phyloP scores from a whole-genome alignment of 2,888 invertebrate species.

The Trichopria drosophilae region DNA sequence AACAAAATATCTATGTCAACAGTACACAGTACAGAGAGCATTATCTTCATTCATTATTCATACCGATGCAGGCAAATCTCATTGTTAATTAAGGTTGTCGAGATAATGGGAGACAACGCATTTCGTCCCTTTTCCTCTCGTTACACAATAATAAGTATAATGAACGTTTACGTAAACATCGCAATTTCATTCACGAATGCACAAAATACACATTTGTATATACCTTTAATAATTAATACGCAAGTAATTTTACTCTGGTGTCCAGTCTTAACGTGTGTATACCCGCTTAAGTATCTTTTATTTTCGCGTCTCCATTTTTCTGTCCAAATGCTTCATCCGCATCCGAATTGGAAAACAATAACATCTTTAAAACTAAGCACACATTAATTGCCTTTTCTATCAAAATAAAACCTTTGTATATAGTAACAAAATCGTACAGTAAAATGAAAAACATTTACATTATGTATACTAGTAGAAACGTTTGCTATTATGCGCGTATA shows the following conservation, averaged over 20 bases:
- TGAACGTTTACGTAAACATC: slow-evolving; percentile 25
- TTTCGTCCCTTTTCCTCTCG: background rate
- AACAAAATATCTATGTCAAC: slow-evolving; percentile 58
- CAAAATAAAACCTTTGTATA: slow-evolving; percentile 30
- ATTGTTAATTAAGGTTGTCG: slow-evolving; percentile 21
- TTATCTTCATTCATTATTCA: slow-evolving; percentile 7
- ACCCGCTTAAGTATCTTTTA: slow-evolving; percentile 25
- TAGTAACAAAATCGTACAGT: too few relatives aligned
- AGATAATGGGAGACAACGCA: slow-evolving; percentile 18
- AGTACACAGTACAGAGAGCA: slow-evolving; percentile 42
- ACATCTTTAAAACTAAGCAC: slow-evolving; percentile 32
- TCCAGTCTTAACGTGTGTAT: slow-evolving; percentile 45
- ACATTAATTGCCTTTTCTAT: slow-evolving; percentile 27
- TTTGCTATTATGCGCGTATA: too few relatives aligned
- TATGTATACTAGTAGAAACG: too few relatives aligned
- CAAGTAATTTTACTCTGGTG: slow-evolving; percentile 43
- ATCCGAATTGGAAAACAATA: slow-evolving; percentile 26
- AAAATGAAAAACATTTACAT: too few relatives aligned
- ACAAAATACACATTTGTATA: slow-evolving; percentile 45
- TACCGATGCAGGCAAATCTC: slow-evolving; percentile 10
- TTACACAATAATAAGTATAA: slow-evolving; percentile 23
- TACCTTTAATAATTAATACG: slow-evolving; percentile 32
- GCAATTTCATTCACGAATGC: slow-evolving; percentile 41
- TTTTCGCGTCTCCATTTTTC: slow-evolving; percentile 11
- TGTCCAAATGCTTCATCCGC: slow-evolving; percentile 12